Percentiles rank a stretch among this genome's conserved stretches.
Evolutionary conservation across 2,888 invertebrate species (phyloP).

Genomic region (Galeopsomyia nigrocyanea): DNA sequence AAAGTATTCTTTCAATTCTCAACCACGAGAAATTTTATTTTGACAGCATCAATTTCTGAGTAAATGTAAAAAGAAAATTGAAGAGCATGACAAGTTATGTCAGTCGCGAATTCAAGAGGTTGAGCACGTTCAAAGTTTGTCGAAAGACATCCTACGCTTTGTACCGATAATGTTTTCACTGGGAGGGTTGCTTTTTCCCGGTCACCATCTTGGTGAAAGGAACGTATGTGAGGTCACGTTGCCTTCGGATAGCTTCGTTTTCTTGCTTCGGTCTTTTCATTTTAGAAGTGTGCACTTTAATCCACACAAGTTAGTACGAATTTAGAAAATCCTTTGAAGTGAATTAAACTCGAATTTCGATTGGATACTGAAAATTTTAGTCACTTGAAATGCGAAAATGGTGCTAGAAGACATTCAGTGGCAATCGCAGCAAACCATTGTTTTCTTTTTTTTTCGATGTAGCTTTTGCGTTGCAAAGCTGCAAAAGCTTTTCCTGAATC

Average conservation of each 20-base stretch:
- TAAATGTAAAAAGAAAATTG: background rate
- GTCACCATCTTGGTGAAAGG: background rate
- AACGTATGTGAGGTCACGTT: slow-evolving; percentile 37
- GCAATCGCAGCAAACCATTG: background rate
- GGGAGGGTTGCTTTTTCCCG: background rate
- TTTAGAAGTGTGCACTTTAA: slow-evolving; percentile 14
- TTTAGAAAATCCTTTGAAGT: too few species aligned
- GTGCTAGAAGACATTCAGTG: too few species aligned
- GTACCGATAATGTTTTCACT: slow-evolving; percentile 42
- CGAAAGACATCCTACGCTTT: slow-evolving; percentile 40
- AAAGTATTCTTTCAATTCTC: too few species aligned
- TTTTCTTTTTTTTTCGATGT: background rate
- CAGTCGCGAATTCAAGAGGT: slow-evolving; percentile 25
- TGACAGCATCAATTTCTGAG: background rate
- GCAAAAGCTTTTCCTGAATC: background rate
- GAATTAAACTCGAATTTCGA: too few species aligned
- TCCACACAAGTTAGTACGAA: background rate
- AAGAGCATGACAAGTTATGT: slow-evolving; percentile 9
- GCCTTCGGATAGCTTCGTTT: slow-evolving; percentile 12
- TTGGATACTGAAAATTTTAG: too few species aligned
- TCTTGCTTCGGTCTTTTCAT: slow-evolving; percentile 25
- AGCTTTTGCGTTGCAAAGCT: too few species aligned
- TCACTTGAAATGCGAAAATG: too few species aligned
- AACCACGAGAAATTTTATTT: too few species aligned
- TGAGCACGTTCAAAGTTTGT: slow-evolving; percentile 30